Evolutionary conservation across 2,797 vertebrate species (phyloP).

Genomic region (Staurois parvus): DNA sequence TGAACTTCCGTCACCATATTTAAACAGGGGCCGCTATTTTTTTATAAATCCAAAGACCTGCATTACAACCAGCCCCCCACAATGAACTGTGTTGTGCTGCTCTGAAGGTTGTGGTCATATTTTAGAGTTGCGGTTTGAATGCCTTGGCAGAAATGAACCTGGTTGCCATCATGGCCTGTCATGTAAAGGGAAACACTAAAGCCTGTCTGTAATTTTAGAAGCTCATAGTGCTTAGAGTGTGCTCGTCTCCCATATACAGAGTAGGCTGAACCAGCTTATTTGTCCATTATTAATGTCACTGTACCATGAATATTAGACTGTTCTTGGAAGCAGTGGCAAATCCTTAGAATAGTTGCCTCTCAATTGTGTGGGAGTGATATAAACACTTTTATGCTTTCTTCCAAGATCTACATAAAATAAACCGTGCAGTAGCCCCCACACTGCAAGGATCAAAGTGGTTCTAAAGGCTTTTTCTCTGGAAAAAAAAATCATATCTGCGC

Average conservation of each 20-base stretch:
- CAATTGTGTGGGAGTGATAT: neutral
- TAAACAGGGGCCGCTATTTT: no score
- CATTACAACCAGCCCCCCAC: slow-evolving; percentile 1
- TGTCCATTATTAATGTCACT: neutral
- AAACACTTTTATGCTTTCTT: no score
- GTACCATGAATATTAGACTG: neutral
- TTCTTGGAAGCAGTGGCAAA: no score
- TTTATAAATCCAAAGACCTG: slow-evolving; percentile 13
- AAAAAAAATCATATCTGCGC: no score
- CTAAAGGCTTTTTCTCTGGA: no score
- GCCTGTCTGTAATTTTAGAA: neutral
- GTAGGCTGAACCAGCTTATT: no score
- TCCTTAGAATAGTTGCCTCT: neutral
- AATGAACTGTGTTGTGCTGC: slow-evolving; percentile 21
- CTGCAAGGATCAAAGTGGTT: no score
- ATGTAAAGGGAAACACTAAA: slow-evolving; percentile 8
- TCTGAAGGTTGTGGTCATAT: slow-evolving; percentile 35
- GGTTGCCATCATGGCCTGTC: neutral
- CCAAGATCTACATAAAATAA: no score
- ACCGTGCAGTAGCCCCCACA: no score
- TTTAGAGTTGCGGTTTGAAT: slow-evolving; percentile 53
- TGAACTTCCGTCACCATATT: slow-evolving; percentile 1
- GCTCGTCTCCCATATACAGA: neutral
- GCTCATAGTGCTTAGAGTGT: neutral
- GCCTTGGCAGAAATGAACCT: slow-evolving; percentile 56